A percentile compares a stretch with the other conserved stretches of the same genome.
Conservation (phyloP, 2,113 vertebrate genomes). For the Suncus etruscus region DNA sequence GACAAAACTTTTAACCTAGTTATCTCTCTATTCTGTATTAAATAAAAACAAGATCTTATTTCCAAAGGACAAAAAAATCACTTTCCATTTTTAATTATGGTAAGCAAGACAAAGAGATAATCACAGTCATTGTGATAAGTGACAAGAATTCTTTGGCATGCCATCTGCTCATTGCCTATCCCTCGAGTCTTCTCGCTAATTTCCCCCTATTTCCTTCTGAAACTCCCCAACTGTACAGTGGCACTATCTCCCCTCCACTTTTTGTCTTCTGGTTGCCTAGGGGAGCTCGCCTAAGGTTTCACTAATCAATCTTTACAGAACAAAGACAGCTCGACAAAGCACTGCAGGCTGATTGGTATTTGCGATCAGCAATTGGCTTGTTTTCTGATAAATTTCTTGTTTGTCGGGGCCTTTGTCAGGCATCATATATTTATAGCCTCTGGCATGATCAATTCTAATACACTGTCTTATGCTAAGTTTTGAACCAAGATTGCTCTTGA, state of each 20-base stretch:
- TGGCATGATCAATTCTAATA: constrained; percentile 74
- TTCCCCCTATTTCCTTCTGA: not conserved
- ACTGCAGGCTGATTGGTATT: constrained; percentile 63
- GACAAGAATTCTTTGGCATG: constrained; percentile 34
- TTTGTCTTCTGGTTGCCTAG: constrained; percentile 46
- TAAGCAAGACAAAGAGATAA: constrained; percentile 64
- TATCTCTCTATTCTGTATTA: constrained; percentile 9
- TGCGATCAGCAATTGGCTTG: constrained; percentile 64
- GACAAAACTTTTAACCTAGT: constrained; percentile 54
- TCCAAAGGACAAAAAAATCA: constrained; percentile 48
- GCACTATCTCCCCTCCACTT: not conserved
- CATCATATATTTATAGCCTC: constrained; percentile 72
- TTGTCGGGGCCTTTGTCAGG: constrained; percentile 78
- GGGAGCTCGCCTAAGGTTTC: constrained; percentile 47
- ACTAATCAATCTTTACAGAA: constrained; percentile 81
- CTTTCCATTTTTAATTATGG: constrained; percentile 67
- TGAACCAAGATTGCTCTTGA: constrained; percentile 65
- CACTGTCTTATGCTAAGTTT: constrained; percentile 72
- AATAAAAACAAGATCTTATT: constrained; percentile 41
- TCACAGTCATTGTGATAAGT: constrained; percentile 60
- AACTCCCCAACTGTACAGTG: constrained; percentile 45
- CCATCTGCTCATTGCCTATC: constrained; percentile 71
- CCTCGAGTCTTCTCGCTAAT: constrained; percentile 50
- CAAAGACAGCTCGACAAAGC: constrained; percentile 68
- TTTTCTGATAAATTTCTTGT: constrained; percentile 82